Conservation (phyloP, 2,888 invertebrate species). For the Tuberolachnus salignus region DNA sequence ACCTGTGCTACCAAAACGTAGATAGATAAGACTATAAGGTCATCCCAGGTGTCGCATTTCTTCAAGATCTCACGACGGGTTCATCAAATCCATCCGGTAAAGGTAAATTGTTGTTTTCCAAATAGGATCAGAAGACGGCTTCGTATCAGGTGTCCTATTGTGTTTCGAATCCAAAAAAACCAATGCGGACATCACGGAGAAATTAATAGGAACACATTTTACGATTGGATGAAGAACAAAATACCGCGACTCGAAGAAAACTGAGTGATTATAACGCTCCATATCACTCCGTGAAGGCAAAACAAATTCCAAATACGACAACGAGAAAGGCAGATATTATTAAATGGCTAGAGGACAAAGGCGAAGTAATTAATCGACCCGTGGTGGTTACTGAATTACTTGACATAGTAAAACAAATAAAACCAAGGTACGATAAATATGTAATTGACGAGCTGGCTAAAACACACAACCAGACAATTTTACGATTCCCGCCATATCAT, state of each 20-base stretch:
- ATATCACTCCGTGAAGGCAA: no score
- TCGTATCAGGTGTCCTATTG: conserved; percentile 58
- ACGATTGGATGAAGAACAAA: neutral
- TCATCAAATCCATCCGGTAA: conserved; percentile 21
- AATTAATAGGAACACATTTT: neutral
- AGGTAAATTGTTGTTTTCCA: conserved; percentile 36
- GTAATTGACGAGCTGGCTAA: no score
- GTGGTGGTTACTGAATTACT: no score
- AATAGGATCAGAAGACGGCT: conserved; percentile 56
- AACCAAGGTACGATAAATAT: no score
- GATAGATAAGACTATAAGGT: neutral
- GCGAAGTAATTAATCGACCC: no score
- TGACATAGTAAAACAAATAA: no score
- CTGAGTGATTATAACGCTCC: neutral
- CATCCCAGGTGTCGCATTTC: neutral
- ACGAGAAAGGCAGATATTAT: no score
- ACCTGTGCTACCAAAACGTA: neutral
- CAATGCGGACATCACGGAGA: neutral
- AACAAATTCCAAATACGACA: no score
- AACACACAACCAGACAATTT: no score
- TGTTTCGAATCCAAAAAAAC: conserved; percentile 58
- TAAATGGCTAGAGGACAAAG: no score
- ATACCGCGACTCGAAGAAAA: neutral
- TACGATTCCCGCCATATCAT: no score
- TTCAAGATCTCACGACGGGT: neutral